Base-by-base conservation (phyloP, 2,113 vertebrate genomes). In the Sciurus niger region DNA sequence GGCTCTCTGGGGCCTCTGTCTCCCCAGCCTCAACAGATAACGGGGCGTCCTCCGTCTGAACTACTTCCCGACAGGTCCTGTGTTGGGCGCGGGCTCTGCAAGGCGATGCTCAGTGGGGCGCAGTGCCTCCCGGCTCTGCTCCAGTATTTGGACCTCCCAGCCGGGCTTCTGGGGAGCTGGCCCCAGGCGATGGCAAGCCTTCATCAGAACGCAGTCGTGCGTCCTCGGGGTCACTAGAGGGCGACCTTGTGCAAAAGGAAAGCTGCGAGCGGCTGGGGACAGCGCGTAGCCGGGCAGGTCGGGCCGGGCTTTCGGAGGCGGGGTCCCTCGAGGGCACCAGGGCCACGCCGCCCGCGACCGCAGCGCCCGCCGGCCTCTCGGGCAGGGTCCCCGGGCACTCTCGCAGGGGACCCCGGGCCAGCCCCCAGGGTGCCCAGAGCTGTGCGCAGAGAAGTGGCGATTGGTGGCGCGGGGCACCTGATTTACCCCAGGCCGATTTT, bases 151-250 rank as follows among this genome's bases (percentile, higher is more conserved):
- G 60, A 17, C 25, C 63, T n/a, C 89, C 9, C 18, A 34, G 3
- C 70, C 86, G 17, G 43, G 18, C 51, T 65, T 40, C 90, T 43
- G 37, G 13, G 16, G 73, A 58, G 37, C 12, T 2, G 84, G 89
- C 8, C 17, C 34, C 22, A 1, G 28, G 14, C 25, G 8, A 4
- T 3, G 2, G 0, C 25, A 24, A 10, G n/a, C 17, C 34, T 30
- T 37, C 76, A 5, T 32, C 13, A 2, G 85, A 48, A 16, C 9
- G 12, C 12, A 16, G 73, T 0, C 48, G 84, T 68, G 1, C n/a
- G 2, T 25, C 17, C 17, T 30, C 18, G 8, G 10, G 4, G 95
- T 22, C 97, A 70, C 97, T 86, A 95, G 97, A 89, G 90, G 97
- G 96, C 93, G 53, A 68, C 85, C 18, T 79, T 11, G 87, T 9